Conservation (phyloP, 2,888 invertebrate species). For the Imbricaverruca yamaguchii region DNA sequence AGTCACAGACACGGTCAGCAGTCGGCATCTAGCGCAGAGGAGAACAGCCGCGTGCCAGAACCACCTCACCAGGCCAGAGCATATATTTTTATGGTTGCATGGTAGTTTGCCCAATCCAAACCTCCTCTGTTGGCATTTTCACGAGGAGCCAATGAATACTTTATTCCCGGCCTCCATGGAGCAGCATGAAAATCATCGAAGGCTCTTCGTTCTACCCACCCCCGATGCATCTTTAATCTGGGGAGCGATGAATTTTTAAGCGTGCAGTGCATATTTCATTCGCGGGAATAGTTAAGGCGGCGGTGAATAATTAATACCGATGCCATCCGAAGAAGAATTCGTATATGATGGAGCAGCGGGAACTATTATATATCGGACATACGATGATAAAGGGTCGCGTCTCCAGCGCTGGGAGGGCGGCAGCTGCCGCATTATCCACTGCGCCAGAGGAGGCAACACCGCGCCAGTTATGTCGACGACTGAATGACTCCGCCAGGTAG, state of each 20-base stretch:
- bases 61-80: too few species aligned
- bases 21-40: too few species aligned
- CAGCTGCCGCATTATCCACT: slow-evolving; percentile 1
- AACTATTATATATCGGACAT: neutral
- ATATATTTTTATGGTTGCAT: neutral
- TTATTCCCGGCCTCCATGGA: slow-evolving; percentile 7
- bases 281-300: slow-evolving; percentile 20
- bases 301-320: neutral
- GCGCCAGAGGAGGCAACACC: too few species aligned
- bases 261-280: slow-evolving; percentile 2
- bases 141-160: slow-evolving; percentile 17
- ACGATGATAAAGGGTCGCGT: neutral
- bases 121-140: slow-evolving; percentile 12
- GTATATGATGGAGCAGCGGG: neutral
- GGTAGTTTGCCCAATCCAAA: slow-evolving; percentile 18
- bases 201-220: slow-evolving; percentile 21
- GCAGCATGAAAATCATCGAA: slow-evolving; percentile 21
- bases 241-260: slow-evolving; percentile 12
- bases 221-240: slow-evolving; percentile 20
- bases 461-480: too few species aligned
- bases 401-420: neutral
- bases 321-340: slow-evolving; percentile 17
- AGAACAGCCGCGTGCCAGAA: too few species aligned
- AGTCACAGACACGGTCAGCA: too few species aligned
- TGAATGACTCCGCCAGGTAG: too few species aligned